These are phyloP conservation scores for Athetis lepigone DNA, from an alignment of 2,888 invertebrate genomes.

Conservation along the genomic window DNA sequence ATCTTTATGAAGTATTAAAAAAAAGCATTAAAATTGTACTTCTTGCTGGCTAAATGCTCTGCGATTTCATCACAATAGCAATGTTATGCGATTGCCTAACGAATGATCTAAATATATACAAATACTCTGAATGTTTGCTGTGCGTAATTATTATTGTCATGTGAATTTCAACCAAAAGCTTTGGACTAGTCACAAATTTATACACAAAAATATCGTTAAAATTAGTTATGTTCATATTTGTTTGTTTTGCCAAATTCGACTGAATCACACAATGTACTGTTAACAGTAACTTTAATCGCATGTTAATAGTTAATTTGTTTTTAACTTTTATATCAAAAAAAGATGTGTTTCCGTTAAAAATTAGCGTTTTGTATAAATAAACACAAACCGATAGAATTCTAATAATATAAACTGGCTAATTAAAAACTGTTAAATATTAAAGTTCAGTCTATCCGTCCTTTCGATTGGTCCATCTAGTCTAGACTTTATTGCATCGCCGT, in stretches of 20 bases:
- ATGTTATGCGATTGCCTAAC: conserved; percentile 16
- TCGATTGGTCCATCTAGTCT: neutral
- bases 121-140: conserved; percentile 23
- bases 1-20: neutral
- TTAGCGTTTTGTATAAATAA: neutral
- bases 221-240: conserved; percentile 11
- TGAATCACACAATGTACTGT: neutral
- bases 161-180: conserved; percentile 29
- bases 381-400: neutral
- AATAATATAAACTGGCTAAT: neutral
- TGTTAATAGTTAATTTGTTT: neutral
- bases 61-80: conserved; percentile 5
- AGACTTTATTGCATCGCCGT: too few relatives aligned
- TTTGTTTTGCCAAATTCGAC: conserved; percentile 22
- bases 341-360: neutral
- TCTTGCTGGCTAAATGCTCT: conserved; percentile 1
- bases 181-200: conserved; percentile 45
- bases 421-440: conserved; percentile 4
- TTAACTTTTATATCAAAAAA: neutral
- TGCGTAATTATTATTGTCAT: conserved; percentile 13
- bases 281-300: neutral
- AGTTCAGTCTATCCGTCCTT: neutral
- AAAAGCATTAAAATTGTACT: neutral
- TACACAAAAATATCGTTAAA: conserved; percentile 11
- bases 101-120: conserved; percentile 18